phyloP scores from a whole-genome alignment of 2,888 invertebrate genomes.

The Eupithecia centaureata region DNA sequence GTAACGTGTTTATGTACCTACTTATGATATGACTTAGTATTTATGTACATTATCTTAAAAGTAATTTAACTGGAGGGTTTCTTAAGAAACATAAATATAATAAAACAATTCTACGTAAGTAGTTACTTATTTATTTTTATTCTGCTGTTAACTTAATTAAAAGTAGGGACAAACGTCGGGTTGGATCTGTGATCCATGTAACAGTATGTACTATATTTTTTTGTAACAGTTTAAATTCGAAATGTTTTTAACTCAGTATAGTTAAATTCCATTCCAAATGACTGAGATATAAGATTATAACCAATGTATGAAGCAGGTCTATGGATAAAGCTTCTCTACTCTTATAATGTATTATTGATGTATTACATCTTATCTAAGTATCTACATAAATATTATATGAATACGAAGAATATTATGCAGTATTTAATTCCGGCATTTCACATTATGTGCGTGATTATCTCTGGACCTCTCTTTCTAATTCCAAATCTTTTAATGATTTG shows the following conservation, averaged over 20 bases:
- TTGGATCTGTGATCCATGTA: not conserved
- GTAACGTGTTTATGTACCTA: too few relatives aligned
- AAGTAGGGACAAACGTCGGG: not conserved
- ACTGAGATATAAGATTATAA: not conserved
- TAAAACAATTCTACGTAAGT: not conserved
- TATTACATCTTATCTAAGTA: not conserved
- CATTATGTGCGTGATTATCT: slow-evolving; percentile 21
- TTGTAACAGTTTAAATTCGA: not conserved
- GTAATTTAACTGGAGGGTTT: not conserved
- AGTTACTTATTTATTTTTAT: not conserved
- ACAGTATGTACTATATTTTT: not conserved
- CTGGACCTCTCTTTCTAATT: slow-evolving; percentile 48
- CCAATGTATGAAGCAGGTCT: not conserved
- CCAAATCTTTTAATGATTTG: not conserved
- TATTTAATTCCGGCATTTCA: slow-evolving; percentile 1
- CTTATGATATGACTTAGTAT: too few relatives aligned
- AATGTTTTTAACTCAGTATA: not conserved
- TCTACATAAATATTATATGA: slow-evolving; percentile 2
- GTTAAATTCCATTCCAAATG: not conserved
- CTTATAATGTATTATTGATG: not conserved
- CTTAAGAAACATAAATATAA: not conserved
- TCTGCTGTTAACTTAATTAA: not conserved
- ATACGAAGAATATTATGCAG: not conserved
- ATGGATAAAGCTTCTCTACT: not conserved
- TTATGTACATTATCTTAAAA: not conserved